These are phyloP conservation scores for Aphaenogaster floridana DNA, from an alignment of 1,140 invertebrate genomes.

Conservation along the genomic window DNA sequence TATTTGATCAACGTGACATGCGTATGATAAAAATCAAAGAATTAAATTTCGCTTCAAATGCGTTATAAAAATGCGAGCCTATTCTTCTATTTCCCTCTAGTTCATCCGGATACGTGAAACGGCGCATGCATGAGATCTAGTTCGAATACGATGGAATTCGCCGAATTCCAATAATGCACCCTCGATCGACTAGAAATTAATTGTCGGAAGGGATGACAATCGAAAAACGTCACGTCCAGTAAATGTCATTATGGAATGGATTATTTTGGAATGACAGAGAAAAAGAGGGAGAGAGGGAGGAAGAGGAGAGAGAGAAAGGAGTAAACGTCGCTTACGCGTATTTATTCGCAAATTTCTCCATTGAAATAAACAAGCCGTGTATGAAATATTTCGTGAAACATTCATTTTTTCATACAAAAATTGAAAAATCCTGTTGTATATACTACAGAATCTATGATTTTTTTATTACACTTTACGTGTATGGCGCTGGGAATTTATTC, in stretches of 20 bases:
- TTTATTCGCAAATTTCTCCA: not conserved
- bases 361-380: constrained; percentile 3
- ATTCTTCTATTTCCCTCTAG: constrained; percentile 13
- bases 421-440: not conserved
- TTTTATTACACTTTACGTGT: constrained; percentile 29
- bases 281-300: not conserved
- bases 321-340: not conserved
- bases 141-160: constrained; percentile 31
- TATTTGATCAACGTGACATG: not conserved
- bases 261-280: constrained; percentile 33
- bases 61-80: constrained; percentile 30
- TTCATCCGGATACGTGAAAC: constrained; percentile 21
- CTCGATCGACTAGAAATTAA: constrained; percentile 45
- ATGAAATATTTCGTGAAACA: constrained; percentile 31
- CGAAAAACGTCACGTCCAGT: constrained; percentile 56
- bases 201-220: constrained; percentile 34
- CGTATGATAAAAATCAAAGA: not conserved
- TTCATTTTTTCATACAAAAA: not conserved
- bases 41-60: constrained; percentile 18
- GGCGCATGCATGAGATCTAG: constrained; percentile 39
- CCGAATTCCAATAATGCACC: constrained; percentile 53
- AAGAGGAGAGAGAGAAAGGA: not conserved
- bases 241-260: constrained; percentile 53
- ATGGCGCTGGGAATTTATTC: constrained; percentile 12
- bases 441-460: constrained; percentile 34